Evolutionary conservation across 2,113 vertebrate species (phyloP).

Genomic region (Abramis brama): DNA sequence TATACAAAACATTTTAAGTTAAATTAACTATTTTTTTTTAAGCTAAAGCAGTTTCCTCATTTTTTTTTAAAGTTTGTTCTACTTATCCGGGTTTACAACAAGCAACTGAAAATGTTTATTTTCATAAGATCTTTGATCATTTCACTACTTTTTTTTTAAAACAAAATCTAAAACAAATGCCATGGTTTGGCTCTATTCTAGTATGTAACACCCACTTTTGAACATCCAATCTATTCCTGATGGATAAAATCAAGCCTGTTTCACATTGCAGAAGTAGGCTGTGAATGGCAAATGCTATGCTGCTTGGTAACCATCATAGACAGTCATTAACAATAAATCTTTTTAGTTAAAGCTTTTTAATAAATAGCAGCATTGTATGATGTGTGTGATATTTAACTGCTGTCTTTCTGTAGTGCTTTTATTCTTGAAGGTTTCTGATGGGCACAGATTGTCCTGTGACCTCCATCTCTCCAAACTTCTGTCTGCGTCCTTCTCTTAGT

Average conservation of each 20-base stretch:
- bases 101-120: neutral
- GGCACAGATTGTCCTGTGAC: slow-evolving; percentile 53
- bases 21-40: too few species aligned
- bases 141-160: neutral
- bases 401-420: neutral
- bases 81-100: too few species aligned
- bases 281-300: neutral
- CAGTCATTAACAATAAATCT: neutral
- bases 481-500: slow-evolving; percentile 47
- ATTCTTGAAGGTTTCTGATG: slow-evolving; percentile 60
- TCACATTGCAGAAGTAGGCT: neutral
- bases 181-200: neutral
- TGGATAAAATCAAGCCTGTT: neutral
- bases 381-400: neutral
- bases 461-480: slow-evolving; percentile 29
- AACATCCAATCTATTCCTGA: neutral
- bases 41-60: too few species aligned
- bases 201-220: neutral
- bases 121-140: neutral
- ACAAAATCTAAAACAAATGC: neutral
- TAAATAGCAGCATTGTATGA: too few species aligned
- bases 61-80: too few species aligned
- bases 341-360: too few species aligned
- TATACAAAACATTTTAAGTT: too few species aligned
- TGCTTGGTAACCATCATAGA: slow-evolving; percentile 10